phyloP scores from a whole-genome alignment of 2,113 vertebrate species.

The Ursus arctos region DNA sequence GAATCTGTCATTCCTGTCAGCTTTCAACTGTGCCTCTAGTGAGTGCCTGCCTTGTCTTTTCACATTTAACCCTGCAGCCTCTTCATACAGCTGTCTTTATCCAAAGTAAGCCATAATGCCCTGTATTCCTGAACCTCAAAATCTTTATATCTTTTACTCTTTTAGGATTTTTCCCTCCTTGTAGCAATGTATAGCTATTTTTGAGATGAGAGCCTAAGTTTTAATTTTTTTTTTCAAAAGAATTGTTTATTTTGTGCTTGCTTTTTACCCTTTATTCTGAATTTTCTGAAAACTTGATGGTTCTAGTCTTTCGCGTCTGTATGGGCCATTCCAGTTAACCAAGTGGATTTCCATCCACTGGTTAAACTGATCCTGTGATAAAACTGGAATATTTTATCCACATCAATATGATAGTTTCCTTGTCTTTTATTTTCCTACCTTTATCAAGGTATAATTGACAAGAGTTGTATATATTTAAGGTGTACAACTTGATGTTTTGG shows the following conservation, averaged over 20 bases:
- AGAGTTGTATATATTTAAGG: background rate
- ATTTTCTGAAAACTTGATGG: background rate
- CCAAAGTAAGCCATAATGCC: background rate
- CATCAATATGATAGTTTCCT: background rate
- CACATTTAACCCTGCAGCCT: background rate
- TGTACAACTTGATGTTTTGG: background rate
- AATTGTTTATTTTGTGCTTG: background rate
- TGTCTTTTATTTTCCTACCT: background rate
- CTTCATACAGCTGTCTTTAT: background rate
- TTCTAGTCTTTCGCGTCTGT: background rate
- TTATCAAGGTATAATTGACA: background rate
- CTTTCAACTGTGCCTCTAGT: background rate
- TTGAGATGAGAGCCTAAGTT: background rate
- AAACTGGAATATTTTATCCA: background rate
- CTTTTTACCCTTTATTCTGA: background rate
- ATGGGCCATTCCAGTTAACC: background rate
- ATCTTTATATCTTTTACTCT: background rate
- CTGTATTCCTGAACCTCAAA: background rate
- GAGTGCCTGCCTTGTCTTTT: slow-evolving; percentile 14
- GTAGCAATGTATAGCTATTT: background rate
- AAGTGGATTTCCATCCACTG: background rate
- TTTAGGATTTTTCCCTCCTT: background rate
- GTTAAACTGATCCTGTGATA: background rate
- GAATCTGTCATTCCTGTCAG: background rate
- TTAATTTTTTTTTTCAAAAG: background rate